Evolutionary conservation across 1,140 invertebrate species (phyloP).

Genomic region (Calosoma granatense): DNA sequence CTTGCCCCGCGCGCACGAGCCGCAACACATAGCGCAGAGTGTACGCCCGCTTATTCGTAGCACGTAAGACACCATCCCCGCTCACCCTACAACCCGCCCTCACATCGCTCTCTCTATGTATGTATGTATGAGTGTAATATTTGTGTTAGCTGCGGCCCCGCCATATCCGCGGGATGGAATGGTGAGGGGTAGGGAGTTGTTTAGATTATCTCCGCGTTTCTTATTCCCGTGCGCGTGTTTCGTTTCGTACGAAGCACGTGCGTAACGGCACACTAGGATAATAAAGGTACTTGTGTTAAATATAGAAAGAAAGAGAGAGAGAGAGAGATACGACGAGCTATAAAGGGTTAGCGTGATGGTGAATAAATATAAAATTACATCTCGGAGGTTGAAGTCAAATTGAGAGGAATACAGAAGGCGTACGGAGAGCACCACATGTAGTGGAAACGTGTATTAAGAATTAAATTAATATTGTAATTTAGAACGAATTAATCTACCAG

Average conservation of each 20-base stretch:
- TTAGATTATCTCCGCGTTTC: constrained; percentile 4
- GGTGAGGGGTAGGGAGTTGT: constrained; percentile 3
- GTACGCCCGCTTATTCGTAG: constrained; percentile 30
- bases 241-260: constrained; percentile 4
- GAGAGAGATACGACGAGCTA: background rate
- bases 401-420: too few species aligned
- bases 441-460: too few species aligned
- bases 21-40: background rate
- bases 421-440: too few species aligned
- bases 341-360: background rate
- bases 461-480: too few species aligned
- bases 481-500: too few species aligned
- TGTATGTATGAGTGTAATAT: too few species aligned
- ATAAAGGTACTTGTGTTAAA: constrained; percentile 1
- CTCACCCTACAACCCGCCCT: too few species aligned
- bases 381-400: too few species aligned
- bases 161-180: constrained; percentile 2
- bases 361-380: background rate
- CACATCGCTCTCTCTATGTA: too few species aligned
- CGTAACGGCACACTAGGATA: background rate
- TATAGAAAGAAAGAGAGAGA: background rate
- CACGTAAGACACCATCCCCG: constrained; percentile 34
- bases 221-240: background rate
- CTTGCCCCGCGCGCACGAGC: constrained; percentile 20
- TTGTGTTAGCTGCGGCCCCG: background rate